Conservation (phyloP, 1,140 invertebrate genomes). For the Procambarus clarkii region DNA sequence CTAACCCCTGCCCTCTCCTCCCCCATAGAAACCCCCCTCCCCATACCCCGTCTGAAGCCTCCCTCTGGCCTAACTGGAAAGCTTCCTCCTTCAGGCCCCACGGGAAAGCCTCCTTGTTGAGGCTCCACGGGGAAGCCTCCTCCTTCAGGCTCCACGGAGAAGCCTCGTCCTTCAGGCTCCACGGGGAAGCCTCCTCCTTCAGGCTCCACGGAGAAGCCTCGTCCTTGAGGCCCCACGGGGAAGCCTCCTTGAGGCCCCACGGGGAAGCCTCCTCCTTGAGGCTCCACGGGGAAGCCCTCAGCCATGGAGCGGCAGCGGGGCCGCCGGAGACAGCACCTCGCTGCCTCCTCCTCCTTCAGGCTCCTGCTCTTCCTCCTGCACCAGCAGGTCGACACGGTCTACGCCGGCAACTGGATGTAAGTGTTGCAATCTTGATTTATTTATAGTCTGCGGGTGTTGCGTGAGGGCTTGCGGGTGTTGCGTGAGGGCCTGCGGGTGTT, state of each 20-base stretch:
- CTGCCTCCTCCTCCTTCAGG: conserved; percentile 5
- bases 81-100: neutral
- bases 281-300: neutral
- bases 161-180: no score
- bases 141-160: no score
- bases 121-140: neutral
- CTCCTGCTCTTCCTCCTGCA: neutral
- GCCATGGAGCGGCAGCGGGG: conserved; percentile 32
- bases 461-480: no score
- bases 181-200: no score
- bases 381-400: conserved; percentile 14
- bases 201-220: no score
- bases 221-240: no score
- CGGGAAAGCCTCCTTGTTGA: neutral
- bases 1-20: no score
- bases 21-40: no score
- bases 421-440: neutral
- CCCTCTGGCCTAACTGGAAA: no score
- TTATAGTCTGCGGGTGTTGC: no score
- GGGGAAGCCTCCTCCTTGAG: neutral
- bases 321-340: neutral
- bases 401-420: conserved; percentile 63
- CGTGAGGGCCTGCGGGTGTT: no score
- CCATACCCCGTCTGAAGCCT: no score
- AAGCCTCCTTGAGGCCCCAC: neutral